Conservation (phyloP, 64 coral and sea anemone species). For the Pocillopora verrucosa region DNA sequence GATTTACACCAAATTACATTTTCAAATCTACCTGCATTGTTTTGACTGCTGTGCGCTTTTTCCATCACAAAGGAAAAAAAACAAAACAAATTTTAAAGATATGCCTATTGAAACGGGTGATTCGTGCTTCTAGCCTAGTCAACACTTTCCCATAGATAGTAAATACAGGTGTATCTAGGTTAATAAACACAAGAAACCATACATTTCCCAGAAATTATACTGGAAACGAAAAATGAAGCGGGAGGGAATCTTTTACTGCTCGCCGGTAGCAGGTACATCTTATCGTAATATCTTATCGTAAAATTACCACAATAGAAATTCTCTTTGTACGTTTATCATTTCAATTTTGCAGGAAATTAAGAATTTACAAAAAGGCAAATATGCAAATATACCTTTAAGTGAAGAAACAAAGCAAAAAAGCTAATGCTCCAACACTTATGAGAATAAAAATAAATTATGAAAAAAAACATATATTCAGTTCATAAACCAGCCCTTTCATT, state of each 20-base stretch:
- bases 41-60: neutral
- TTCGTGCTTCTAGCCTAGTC: neutral
- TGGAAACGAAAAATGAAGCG: too few species aligned
- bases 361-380: neutral
- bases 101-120: constrained; percentile 4
- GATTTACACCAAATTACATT: neutral
- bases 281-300: neutral
- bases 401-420: neutral
- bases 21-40: neutral
- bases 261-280: too few species aligned
- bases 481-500: too few species aligned
- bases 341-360: neutral
- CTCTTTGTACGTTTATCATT: neutral
- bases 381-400: neutral
- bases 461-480: too few species aligned
- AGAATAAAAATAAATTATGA: neutral
- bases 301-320: too few species aligned
- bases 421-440: neutral
- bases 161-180: too few species aligned
- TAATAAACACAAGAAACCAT: too few species aligned
- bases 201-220: too few species aligned
- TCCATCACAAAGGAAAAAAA: neutral
- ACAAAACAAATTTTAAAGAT: neutral
- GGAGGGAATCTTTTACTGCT: too few species aligned
- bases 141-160: neutral